Base-by-base conservation (phyloP, 2,113 vertebrate genomes). In the Salvator merianae region DNA sequence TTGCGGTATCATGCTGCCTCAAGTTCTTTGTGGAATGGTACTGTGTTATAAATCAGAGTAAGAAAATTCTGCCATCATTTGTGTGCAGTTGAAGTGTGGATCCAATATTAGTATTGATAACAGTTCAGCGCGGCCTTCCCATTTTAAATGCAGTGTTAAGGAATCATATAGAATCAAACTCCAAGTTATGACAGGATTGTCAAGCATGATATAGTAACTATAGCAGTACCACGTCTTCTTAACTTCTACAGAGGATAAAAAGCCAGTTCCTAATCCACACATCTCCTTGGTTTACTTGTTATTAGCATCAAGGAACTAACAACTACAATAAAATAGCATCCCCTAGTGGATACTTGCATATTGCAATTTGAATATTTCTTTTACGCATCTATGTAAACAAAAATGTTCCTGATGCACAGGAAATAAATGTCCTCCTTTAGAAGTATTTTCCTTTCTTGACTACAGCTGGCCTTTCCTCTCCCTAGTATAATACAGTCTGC, bases 241-340 rank as follows among this genome's bases (percentile, higher is more conserved):
- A 26, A 16, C 32, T 34, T 34, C 38, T 2, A 3, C 28, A 10
- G 1, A 76, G 6, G 4, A 7, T 55, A 62, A 4, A 34, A 0
- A 62, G 8, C 3, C 12, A 0, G 1, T 0, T 22, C 0, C 0
- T 32, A 6, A 47, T 72, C 7, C 34, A 1, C 0, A 9, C 73
- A 7, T 18, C 12, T 0, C 7, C 32, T 0, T 0, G 0, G 1
- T 26, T 0, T 73, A 16, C 53, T 40, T n/a, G 3, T 62, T 0
- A 62, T 0, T 26, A 13, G 1, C 0, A 0, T 50, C 63, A 34
- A 24, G 40, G 30, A 12, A 43, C 53, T 20, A 1, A 32, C 55
- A 72, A 55, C n/a, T 26, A 78, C 91, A n/a, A 92, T 28, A 81
- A 53, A 77, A 84, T 43, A 84, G 78, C 83, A 55, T 80, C 82